Conservation (phyloP, 2,113 vertebrate genomes). For the Agapornis roseicollis region DNA sequence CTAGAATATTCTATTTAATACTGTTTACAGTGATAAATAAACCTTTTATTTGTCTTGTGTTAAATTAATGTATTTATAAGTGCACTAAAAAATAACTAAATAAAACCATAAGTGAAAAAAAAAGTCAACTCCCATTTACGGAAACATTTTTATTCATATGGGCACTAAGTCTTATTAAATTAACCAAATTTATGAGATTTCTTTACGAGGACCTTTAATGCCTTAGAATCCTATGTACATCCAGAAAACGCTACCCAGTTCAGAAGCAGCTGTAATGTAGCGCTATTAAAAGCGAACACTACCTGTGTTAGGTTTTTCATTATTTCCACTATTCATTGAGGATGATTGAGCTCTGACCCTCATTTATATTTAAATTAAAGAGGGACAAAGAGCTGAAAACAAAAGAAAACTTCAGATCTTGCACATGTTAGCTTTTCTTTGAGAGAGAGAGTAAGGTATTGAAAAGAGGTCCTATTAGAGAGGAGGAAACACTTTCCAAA, state of each 20-base stretch:
- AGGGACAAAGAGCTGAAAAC: neutral
- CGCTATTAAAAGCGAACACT: neutral
- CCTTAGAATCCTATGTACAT: neutral
- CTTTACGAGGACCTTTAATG: neutral
- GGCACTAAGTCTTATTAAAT: neutral
- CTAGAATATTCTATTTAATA: neutral
- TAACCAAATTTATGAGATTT: neutral
- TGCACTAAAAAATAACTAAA: neutral
- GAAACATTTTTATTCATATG: neutral
- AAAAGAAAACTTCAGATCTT: neutral
- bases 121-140: neutral
- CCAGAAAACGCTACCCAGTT: neutral
- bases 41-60: neutral
- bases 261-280: neutral
- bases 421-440: neutral
- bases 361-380: slow-evolving; percentile 2
- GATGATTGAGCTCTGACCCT: neutral
- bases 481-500: neutral
- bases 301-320: neutral
- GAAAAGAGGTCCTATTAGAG: neutral
- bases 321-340: neutral
- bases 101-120: neutral
- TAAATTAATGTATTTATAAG: neutral
- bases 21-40: neutral
- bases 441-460: neutral